Evolutionary conservation across 2,797 vertebrate species (phyloP), one percentile per base, ranked within the genome.

Genomic region (Danio jaintianensis): DNA sequence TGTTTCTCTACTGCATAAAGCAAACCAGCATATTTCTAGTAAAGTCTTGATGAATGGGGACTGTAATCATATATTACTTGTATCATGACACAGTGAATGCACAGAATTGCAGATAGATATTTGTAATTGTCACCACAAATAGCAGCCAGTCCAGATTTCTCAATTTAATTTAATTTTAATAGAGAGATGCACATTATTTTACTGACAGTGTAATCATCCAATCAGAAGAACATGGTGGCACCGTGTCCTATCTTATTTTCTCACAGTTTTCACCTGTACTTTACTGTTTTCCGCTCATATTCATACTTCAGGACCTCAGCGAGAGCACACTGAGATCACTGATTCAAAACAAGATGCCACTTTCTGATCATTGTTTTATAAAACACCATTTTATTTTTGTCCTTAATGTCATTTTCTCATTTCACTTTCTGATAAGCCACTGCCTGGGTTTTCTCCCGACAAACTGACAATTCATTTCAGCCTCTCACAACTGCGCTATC

Each of bases 401-500:
- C 8, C 11, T 40, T 7, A 43, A 43, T 15, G 15, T 58, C 0
- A 59, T 50, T 61, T 59, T 74, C 42, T 47, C 20, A 48, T 74
- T 36, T 43, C 0, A 10, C 15, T 43, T 55, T 71, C 58, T 72
- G 38, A 58, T 9, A 7, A 72, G 40, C 18, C 38, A 56, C 69
- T 58, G 40, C 20, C 7, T 56, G 15, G 12, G 13, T 50, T 61
- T 59, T 15, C 15, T 62, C 16, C 29, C 12, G 56, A 75, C 71
- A 56, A 50, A 53, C 7, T 38, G 29, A 40, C 29, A 48, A 13
- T 75, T 84, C 48, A 47, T 76, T 82, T 82, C 10, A 56, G 47
- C 68, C 66, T 58, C 59, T 59, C 45, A 75, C 83, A 71, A 75
- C 16, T 53, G 53, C 66, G 73, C 63, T 52, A 78, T 75, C 75